phyloP scores from a whole-genome alignment of 2,888 invertebrate species.

The Opisthograptis luteolata region DNA sequence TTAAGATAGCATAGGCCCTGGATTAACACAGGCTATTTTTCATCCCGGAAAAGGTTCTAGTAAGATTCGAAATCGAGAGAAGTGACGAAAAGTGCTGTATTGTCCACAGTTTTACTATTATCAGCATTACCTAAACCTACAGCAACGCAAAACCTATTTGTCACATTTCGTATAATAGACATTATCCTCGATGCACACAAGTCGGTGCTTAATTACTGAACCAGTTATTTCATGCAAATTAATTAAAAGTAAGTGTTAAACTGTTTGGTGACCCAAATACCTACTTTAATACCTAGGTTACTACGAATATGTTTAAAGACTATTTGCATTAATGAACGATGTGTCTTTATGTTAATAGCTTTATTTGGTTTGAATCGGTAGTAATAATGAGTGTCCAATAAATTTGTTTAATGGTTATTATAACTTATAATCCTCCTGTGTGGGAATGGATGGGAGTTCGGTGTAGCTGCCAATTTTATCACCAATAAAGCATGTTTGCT shows the following conservation, averaged over 20 bases:
- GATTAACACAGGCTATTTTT: too few species aligned
- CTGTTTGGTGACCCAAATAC: constrained; percentile 44
- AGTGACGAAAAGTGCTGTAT: too few species aligned
- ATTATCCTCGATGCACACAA: constrained; percentile 38
- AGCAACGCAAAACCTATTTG: constrained; percentile 3
- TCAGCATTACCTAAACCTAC: not conserved
- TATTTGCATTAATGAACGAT: constrained; percentile 24
- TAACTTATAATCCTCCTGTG: constrained; percentile 6
- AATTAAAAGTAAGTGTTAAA: constrained; percentile 37
- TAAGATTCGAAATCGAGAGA: too few species aligned
- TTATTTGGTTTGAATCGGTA: constrained; percentile 27
- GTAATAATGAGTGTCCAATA: constrained; percentile 24
- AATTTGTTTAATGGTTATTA: constrained; percentile 20
- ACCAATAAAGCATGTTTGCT: constrained; percentile 13
- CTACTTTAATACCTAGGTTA: too few species aligned
- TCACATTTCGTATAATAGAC: constrained; percentile 16
- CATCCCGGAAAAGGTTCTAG: too few species aligned
- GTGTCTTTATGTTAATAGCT: constrained; percentile 24
- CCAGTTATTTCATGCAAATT: constrained; percentile 54
- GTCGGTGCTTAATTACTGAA: constrained; percentile 36
- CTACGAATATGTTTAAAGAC: constrained; percentile 27
- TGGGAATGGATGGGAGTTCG: constrained; percentile 15
- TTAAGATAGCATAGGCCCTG: too few species aligned
- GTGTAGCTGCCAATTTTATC: constrained; percentile 18
- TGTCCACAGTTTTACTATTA: not conserved